Evolutionary conservation across 2,888 invertebrate genomes (phyloP), one percentile per base, ranked within the genome.

Genomic region (Orchesellides sinensis): DNA sequence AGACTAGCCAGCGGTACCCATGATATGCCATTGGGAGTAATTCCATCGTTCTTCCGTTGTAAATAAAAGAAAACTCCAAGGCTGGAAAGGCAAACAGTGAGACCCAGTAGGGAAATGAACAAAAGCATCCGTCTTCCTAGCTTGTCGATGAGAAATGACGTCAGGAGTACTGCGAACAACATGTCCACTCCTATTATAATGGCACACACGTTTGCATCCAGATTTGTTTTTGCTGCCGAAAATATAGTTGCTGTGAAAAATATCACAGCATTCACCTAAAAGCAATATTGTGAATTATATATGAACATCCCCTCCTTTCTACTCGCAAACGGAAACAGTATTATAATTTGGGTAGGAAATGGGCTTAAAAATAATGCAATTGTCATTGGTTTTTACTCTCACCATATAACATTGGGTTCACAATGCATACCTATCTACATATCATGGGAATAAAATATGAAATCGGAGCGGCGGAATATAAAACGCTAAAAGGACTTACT

Each of bases 241-340:
- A 96, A 96, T 88, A 96, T 96, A 56, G 92, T 92, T 70, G 92
- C 92, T 0, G 92, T 94, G 89, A 92, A 96, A 91, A 96, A 96
- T 87, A 96, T 94, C 83, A 96, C 94, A 0, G 95, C 96, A 90
- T 96, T 96, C 87, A 96, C 96, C 96, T 84, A 94, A 21, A 40
- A 65, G 23, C 12, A 54, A 56, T 17, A 54, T 17, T 2, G 25
- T 56, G 56, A 56, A 56, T 56, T 56, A 56, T 12, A 25, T 12
- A 25, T 56, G 56, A 56, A 27, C 56, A 56, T 56, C 56, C 25
- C 19, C 25, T 56, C 25, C 56, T 25, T 19, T 14, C 14, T n/a
- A n/a, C n/a, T n/a, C n/a, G 10, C 12, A 21, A 21, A 8, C 6
- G 52, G 52, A 52, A 52, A 52, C 2, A 19, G 12, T 40, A 40